Percentiles rank a stretch among this genome's conserved stretches.
Evolutionary conservation across 2,797 vertebrate species (phyloP).

Genomic region (Cyprinella venusta): DNA sequence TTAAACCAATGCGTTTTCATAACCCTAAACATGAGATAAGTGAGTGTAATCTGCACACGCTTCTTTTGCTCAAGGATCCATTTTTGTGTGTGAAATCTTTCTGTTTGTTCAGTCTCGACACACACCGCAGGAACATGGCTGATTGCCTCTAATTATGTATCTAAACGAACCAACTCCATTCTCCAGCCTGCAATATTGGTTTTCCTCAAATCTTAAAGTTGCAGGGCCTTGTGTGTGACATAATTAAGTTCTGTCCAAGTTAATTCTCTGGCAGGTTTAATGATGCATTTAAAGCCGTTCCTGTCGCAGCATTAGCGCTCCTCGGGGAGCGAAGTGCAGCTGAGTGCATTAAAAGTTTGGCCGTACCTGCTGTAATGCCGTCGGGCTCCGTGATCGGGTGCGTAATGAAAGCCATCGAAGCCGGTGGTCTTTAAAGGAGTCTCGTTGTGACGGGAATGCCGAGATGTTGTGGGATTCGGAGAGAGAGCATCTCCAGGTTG

Average conservation of each 20-base stretch:
- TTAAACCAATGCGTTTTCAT: not conserved
- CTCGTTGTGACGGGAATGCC: not conserved
- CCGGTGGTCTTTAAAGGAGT: not conserved
- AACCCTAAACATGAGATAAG: not conserved
- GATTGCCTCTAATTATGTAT: slow-evolving; percentile 74
- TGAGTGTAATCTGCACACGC: not conserved
- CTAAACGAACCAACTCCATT: slow-evolving; percentile 65
- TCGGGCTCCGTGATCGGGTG: slow-evolving; percentile 53
- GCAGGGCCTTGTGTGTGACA: slow-evolving; percentile 76
- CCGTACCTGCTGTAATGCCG: slow-evolving; percentile 61
- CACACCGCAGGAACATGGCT: slow-evolving; percentile 58
- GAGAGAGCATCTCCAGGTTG: not conserved
- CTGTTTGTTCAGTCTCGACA: slow-evolving; percentile 4
- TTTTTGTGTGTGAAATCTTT: not conserved
- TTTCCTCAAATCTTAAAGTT: slow-evolving; percentile 69
- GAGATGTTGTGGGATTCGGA: not conserved
- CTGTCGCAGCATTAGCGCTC: slow-evolving; percentile 69
- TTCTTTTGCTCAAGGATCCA: not conserved
- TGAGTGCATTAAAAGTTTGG: slow-evolving; percentile 67
- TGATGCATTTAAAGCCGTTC: slow-evolving; percentile 77
- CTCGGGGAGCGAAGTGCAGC: slow-evolving; percentile 64
- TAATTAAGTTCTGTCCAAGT: slow-evolving; percentile 77
- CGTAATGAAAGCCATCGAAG: slow-evolving; percentile 60
- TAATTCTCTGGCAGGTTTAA: slow-evolving; percentile 79
- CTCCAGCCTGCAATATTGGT: slow-evolving; percentile 70